Evolutionary conservation across 2,888 invertebrate species (phyloP), one percentile per base, ranked within the genome.

Genomic region (Acanthosepion esculentum): DNA sequence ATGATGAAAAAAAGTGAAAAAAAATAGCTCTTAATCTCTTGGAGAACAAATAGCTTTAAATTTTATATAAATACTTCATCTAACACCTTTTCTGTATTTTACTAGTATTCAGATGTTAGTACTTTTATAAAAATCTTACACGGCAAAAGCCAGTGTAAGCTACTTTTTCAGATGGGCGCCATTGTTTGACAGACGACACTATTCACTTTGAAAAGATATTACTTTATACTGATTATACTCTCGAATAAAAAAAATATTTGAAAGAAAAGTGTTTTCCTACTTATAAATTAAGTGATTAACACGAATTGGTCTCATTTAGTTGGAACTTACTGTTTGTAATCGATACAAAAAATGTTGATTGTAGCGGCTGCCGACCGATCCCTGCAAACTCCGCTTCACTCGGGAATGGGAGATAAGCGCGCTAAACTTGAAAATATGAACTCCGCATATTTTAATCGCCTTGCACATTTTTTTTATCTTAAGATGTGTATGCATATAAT

Each of bases 351-450:
- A 33, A 15, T 78, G 78, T 78, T 78, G 78, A n/a, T 33, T 15
- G 59, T 23, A 23, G 59, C 23, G 18, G 55, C 15, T 55, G 55
- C 55, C 59, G 59, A 59, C 78, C 78, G 92, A 50, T 48, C n/a
- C 92, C 50, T 48, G 7, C 53, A 93, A 93, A 93, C 48, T n/a
- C n/a, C 29, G 12, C n/a, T 48, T 26, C 8, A 92, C 18, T 50
- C 53, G n/a, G 23, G 41, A 93, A 93, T 93, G 92, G 92, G 92
- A 93, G 92, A 93, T 93, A 93, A 93, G 92, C 92, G 92, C 92
- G 93, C 93, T 48, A 50, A 93, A 93, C 93, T 93, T 93, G 93
- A 93, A 93, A 48, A 93, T 50, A 18, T 29, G 15, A 78, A 78
- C 78, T 78, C n/a, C 78, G n/a, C 78, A 78, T 78, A n/a, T 78